phyloP scores from a whole-genome alignment of 64 coral and sea anemone genomes.

The Stylophora pistillata region DNA sequence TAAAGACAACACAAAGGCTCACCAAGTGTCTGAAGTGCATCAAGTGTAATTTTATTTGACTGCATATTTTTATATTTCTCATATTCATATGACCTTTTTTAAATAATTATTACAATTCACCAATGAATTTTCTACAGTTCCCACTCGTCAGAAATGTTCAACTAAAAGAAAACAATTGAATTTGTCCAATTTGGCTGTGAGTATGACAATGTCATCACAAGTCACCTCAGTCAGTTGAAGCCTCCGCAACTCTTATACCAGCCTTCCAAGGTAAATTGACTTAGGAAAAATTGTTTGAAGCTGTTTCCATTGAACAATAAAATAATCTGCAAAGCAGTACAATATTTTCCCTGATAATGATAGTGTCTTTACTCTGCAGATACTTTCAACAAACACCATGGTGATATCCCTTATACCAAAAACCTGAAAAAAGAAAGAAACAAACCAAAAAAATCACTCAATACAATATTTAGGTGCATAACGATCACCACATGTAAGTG shows the following conservation, averaged over 20 bases:
- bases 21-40: too few species aligned
- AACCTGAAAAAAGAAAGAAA: slow-evolving; percentile 57
- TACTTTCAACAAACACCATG: slow-evolving; percentile 92
- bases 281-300: slow-evolving; percentile 81
- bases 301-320: slow-evolving; percentile 96
- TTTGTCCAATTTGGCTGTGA: too few species aligned
- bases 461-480: neutral
- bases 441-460: neutral
- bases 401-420: slow-evolving; percentile 58
- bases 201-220: neutral
- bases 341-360: slow-evolving; percentile 92
- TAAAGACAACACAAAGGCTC: too few species aligned
- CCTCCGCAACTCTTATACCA: slow-evolving; percentile 47
- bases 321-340: slow-evolving; percentile 85
- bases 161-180: too few species aligned
- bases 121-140: too few species aligned
- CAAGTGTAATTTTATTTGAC: too few species aligned
- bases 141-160: too few species aligned
- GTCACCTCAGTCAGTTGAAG: neutral
- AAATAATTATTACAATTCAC: too few species aligned
- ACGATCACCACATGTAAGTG: too few species aligned
- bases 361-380: slow-evolving; percentile 90
- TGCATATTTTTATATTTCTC: too few species aligned
- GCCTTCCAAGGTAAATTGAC: slow-evolving; percentile 77
- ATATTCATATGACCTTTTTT: too few species aligned